Percentiles rank a stretch among this genome's conserved stretches.
Conservation (phyloP, 2,797 vertebrate species). For the Chrysocyon brachyurus region DNA sequence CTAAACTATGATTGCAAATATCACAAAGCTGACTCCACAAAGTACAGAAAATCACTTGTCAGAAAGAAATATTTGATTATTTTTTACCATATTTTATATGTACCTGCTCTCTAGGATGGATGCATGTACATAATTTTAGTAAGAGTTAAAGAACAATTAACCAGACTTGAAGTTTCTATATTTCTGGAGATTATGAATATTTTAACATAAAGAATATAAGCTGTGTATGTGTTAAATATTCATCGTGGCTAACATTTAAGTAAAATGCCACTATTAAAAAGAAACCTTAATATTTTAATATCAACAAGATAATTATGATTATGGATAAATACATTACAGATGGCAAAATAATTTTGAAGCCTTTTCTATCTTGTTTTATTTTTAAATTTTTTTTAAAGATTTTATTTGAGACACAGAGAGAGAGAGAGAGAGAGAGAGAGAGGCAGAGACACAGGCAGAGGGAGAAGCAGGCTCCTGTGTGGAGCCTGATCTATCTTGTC, state of each 20-base stretch:
- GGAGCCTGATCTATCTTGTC: neutral
- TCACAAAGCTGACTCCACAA: neutral
- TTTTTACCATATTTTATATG: neutral
- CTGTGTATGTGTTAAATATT: neutral
- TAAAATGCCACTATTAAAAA: neutral
- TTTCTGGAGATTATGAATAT: neutral
- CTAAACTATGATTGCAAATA: neutral
- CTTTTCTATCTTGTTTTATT: neutral
- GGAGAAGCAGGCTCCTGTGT: too few species aligned
- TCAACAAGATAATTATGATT: neutral
- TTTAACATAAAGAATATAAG: slow-evolving; percentile 33
- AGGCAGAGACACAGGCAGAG: too few species aligned
- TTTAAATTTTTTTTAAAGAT: too few species aligned
- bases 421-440: too few species aligned
- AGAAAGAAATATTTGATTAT: neutral
- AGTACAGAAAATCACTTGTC: neutral
- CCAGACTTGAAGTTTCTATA: neutral
- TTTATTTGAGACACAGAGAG: too few species aligned
- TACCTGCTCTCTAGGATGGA: neutral
- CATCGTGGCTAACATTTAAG: neutral
- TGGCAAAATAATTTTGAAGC: neutral
- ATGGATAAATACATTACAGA: neutral
- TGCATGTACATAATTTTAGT: neutral
- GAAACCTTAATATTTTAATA: neutral
- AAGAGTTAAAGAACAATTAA: neutral